These are phyloP conservation scores for Piaya cayana DNA, from an alignment of 2,113 vertebrate genomes.

Conservation along the genomic window DNA sequence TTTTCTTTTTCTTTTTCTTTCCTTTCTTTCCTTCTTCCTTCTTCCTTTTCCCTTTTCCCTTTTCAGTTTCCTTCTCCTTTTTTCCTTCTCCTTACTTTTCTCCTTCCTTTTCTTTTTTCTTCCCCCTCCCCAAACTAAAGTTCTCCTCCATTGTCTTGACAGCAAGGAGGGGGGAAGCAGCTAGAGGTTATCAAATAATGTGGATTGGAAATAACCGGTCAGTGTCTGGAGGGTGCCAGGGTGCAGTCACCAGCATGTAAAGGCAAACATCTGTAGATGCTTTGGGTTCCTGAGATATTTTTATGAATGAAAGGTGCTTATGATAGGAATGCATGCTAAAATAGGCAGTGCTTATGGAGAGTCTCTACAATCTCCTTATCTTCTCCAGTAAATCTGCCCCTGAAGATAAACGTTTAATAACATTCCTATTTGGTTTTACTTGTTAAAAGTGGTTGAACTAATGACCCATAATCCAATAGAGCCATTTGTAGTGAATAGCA, in stretches of 20 bases:
- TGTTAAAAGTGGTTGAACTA: conserved; percentile 28
- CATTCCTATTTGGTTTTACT: conserved; percentile 19
- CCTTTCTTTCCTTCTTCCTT: no score
- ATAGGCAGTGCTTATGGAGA: not conserved
- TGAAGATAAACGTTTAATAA: conserved; percentile 44
- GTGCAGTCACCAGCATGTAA: not conserved
- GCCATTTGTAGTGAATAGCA: not conserved
- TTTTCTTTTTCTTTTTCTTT: no score
- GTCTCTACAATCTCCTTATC: conserved; percentile 8
- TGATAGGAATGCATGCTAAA: conserved; percentile 30
- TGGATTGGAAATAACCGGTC: not conserved
- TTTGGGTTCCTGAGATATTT: conserved; percentile 54
- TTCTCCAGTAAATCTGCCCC: conserved; percentile 11
- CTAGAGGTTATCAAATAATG: not conserved
- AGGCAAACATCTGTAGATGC: conserved; percentile 35
- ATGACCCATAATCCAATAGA: conserved; percentile 7
- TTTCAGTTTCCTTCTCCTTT: no score
- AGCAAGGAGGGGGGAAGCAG: not conserved
- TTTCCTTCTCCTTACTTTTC: no score
- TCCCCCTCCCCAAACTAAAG: no score
- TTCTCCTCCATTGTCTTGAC: not conserved
- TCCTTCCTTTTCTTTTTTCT: no score
- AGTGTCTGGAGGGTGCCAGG: not conserved
- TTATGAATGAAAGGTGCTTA: conserved; percentile 62
- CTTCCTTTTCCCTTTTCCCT: no score